A percentile compares a stretch with the other conserved stretches of the same genome.
phyloP scores from a whole-genome alignment of 2,113 vertebrate genomes.

The Hyaena hyaena region DNA sequence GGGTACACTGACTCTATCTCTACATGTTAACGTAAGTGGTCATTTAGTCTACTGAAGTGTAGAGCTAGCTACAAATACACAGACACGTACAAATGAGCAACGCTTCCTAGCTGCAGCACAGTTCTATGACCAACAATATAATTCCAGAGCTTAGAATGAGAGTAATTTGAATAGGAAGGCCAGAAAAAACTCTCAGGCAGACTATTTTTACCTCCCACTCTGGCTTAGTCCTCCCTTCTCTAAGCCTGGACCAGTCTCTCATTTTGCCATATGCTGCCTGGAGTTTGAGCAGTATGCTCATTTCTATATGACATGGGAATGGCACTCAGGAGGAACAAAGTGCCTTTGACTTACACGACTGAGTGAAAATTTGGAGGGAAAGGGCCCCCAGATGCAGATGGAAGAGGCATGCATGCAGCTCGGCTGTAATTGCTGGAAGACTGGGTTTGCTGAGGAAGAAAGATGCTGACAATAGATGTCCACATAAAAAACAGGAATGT shows the following conservation, averaged over 20 bases:
- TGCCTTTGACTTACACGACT: slow-evolving; percentile 60
- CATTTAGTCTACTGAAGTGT: neutral
- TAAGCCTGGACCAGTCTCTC: neutral
- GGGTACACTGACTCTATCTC: neutral
- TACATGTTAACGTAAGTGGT: neutral
- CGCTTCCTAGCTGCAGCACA: neutral
- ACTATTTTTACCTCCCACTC: neutral
- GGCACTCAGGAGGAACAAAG: slow-evolving; percentile 63
- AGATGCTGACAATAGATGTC: slow-evolving; percentile 44
- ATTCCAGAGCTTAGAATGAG: neutral
- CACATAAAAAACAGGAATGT: neutral
- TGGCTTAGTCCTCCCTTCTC: neutral
- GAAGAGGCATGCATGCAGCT: slow-evolving; percentile 48
- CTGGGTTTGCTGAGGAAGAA: slow-evolving; percentile 26
- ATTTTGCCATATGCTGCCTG: slow-evolving; percentile 48
- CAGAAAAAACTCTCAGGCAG: slow-evolving; percentile 33
- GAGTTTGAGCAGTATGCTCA: slow-evolving; percentile 54
- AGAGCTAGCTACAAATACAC: neutral
- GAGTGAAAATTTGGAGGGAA: slow-evolving; percentile 58
- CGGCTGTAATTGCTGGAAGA: slow-evolving; percentile 45
- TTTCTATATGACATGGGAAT: slow-evolving; percentile 48
- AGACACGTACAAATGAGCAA: neutral
- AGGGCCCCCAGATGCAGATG: slow-evolving; percentile 51
- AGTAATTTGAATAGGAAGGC: slow-evolving; percentile 12
- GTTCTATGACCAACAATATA: neutral